These are phyloP conservation scores for Hoplostethus mediterraneus DNA, from an alignment of 2,797 vertebrate genomes.

Conservation along the genomic window DNA sequence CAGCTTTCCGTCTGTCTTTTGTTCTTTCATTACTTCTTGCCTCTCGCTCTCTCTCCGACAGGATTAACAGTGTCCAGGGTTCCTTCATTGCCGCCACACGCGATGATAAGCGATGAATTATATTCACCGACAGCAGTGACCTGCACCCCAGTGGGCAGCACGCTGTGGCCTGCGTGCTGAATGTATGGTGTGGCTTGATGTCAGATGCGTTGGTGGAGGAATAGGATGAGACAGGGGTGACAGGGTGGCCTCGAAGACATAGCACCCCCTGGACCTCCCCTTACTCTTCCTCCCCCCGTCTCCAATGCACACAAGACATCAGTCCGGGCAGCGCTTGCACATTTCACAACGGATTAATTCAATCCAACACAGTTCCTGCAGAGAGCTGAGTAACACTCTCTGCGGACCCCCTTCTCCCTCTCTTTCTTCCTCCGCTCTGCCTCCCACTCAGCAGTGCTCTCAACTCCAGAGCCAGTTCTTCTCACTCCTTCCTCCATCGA, in stretches of 20 bases:
- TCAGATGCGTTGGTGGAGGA: conserved; percentile 27
- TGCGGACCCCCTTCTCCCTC: conserved; percentile 22
- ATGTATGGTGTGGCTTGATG: conserved; percentile 27
- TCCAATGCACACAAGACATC: conserved; percentile 43
- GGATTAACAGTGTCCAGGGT: conserved; percentile 2
- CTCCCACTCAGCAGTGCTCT: conserved; percentile 37
- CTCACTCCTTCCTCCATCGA: conserved; percentile 46
- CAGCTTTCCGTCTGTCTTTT: conserved; percentile 9
- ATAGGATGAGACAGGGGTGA: conserved; percentile 48
- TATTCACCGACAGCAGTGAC: background rate
- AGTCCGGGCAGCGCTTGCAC: conserved; percentile 51
- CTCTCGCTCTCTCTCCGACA: conserved; percentile 1
- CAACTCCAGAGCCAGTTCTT: conserved; percentile 14
- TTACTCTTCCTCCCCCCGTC: conserved; percentile 37
- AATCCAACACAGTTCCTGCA: conserved; percentile 62
- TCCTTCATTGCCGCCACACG: background rate
- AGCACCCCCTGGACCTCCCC: conserved; percentile 28
- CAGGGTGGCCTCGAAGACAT: conserved; percentile 45
- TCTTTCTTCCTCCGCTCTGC: conserved; percentile 10
- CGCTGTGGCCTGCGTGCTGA: conserved; percentile 20
- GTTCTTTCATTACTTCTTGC: conserved; percentile 7
- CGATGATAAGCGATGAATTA: background rate
- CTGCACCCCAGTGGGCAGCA: conserved; percentile 8
- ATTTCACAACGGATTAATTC: conserved; percentile 79
- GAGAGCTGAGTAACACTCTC: conserved; percentile 68